Evolutionary conservation across 2,113 vertebrate genomes (phyloP).

Genomic region (Leuciscus idus): DNA sequence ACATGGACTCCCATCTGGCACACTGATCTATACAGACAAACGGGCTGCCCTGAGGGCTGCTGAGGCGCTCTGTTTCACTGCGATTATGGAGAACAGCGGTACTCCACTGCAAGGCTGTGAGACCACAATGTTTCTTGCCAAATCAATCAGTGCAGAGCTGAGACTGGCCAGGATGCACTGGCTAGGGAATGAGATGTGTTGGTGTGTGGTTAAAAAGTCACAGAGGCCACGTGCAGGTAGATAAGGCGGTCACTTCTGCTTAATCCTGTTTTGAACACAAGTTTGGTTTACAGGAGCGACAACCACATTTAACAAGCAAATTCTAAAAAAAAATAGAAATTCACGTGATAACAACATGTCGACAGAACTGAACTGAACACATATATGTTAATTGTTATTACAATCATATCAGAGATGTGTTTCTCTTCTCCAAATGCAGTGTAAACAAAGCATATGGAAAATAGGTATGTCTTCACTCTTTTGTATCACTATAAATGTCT

Average conservation of each 20-base stretch:
- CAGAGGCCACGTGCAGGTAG: background rate
- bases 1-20: constrained; percentile 67
- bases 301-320: background rate
- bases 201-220: background rate
- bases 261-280: constrained; percentile 6
- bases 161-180: background rate
- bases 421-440: background rate
- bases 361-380: background rate
- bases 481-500: background rate
- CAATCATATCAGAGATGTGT: background rate
- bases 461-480: background rate
- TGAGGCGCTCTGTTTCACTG: constrained; percentile 39
- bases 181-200: background rate
- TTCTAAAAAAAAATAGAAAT: background rate
- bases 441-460: background rate
- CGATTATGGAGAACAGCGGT: constrained; percentile 41
- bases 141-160: constrained; percentile 14
- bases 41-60: constrained; percentile 36
- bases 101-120: background rate
- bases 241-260: background rate
- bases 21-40: constrained; percentile 45
- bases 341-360: background rate
- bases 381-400: background rate
- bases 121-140: constrained; percentile 23
- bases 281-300: background rate